A percentile compares a stretch with the other conserved stretches of the same genome.
These are phyloP conservation scores for Villa cingulata DNA, from an alignment of 2,888 invertebrate genomes.

Conservation along the genomic window DNA sequence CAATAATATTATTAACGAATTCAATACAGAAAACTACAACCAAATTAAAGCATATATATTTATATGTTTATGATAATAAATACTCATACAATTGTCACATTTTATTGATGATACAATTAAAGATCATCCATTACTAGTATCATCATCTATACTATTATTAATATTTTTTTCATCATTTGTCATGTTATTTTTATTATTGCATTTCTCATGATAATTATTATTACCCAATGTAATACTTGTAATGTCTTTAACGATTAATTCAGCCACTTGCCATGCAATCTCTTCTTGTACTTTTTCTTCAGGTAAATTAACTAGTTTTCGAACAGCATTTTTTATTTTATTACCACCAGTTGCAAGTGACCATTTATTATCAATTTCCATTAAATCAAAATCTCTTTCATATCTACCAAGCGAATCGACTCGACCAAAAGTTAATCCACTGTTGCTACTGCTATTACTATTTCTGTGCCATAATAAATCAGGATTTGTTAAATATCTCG, in stretches of 20 bases:
- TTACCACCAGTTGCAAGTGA: slow-evolving; percentile 28
- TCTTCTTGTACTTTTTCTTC: slow-evolving; percentile 87
- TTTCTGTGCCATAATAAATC: slow-evolving; percentile 78
- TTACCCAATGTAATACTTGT: slow-evolving; percentile 65
- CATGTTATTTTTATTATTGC: too few relatives aligned
- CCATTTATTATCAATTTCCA: slow-evolving; percentile 44
- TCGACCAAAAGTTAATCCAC: slow-evolving; percentile 68
- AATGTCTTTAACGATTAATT: slow-evolving; percentile 93
- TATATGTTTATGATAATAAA: too few relatives aligned
- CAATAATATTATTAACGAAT: too few relatives aligned
- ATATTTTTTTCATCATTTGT: too few relatives aligned
- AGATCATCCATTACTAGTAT: too few relatives aligned
- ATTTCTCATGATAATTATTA: not conserved
- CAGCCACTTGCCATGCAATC: slow-evolving; percentile 93
- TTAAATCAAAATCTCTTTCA: slow-evolving; percentile 59
- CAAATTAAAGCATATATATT: too few relatives aligned
- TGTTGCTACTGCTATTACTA: slow-evolving; percentile 3
- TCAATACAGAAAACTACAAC: too few relatives aligned
- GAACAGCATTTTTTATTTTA: slow-evolving; percentile 46
- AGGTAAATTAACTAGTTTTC: slow-evolving; percentile 66
- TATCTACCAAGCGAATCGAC: slow-evolving; percentile 82
- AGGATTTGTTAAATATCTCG: slow-evolving; percentile 70
- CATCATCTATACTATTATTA: too few relatives aligned
- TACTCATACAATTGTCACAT: too few relatives aligned
- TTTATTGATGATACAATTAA: too few relatives aligned